Conservation (phyloP, 2,888 invertebrate genomes). For the Dioctria rufipes region DNA sequence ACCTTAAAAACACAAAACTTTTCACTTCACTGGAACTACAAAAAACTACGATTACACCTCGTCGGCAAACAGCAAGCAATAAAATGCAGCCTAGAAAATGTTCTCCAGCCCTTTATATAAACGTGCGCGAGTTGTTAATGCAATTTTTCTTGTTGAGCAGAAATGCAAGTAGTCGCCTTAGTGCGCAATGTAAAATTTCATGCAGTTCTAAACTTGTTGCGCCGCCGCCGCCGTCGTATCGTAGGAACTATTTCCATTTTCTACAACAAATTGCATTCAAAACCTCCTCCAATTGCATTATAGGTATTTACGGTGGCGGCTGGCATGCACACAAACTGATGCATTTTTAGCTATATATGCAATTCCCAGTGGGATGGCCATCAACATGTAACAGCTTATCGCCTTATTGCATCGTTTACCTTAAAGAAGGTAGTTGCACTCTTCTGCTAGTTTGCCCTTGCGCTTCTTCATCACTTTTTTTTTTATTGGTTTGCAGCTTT, state of each 20-base stretch:
- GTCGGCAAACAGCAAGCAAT: slow-evolving; percentile 16
- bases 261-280: slow-evolving; percentile 36
- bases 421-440: slow-evolving; percentile 30
- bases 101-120: slow-evolving; percentile 36
- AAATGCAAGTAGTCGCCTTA: slow-evolving; percentile 6
- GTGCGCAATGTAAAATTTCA: slow-evolving; percentile 1
- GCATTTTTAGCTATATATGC: not conserved
- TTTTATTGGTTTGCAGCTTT: not conserved
- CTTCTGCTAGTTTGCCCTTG: not conserved
- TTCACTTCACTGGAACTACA: slow-evolving; percentile 3
- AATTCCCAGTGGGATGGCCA: not conserved
- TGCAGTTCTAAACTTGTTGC: slow-evolving; percentile 4
- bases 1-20: no score
- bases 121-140: not conserved
- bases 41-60: slow-evolving; percentile 19
- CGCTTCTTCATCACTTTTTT: slow-evolving; percentile 12
- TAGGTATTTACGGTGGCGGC: not conserved
- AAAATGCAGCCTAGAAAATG: slow-evolving; percentile 29
- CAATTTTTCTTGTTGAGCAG: slow-evolving; percentile 20
- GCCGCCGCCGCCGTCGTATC: no score
- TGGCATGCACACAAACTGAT: not conserved
- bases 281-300: slow-evolving; percentile 4
- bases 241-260: slow-evolving; percentile 22
- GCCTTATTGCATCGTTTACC: slow-evolving; percentile 16
- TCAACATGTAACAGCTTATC: slow-evolving; percentile 25